A percentile compares a stretch with the other conserved stretches of the same genome.
These are phyloP conservation scores for Malthinus flaveolus DNA, from an alignment of 2,888 invertebrate species.

Conservation along the genomic window DNA sequence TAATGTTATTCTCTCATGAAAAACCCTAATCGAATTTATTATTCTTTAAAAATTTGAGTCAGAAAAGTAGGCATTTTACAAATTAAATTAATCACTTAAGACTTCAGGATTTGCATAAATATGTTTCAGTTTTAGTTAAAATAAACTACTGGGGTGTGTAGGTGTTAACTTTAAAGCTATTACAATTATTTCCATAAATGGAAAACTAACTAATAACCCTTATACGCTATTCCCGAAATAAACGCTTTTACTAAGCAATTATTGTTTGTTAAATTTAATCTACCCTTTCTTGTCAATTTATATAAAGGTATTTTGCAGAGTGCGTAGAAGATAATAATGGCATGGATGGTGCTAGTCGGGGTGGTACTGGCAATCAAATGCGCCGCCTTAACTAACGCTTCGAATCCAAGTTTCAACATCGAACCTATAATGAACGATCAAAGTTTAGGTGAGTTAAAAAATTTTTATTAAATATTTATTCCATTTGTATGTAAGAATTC, in stretches of 20 bases:
- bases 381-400: slow-evolving; percentile 28
- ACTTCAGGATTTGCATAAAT: too few species aligned
- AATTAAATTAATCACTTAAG: too few species aligned
- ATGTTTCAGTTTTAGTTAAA: too few species aligned
- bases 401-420: slow-evolving; percentile 21
- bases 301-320: slow-evolving; percentile 23
- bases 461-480: slow-evolving; percentile 1
- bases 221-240: background rate
- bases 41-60: too few species aligned
- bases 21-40: too few species aligned
- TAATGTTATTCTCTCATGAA: too few species aligned
- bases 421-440: slow-evolving; percentile 21
- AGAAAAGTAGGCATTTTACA: too few species aligned
- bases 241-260: slow-evolving; percentile 11
- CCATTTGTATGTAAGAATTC: background rate
- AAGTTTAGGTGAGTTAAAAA: slow-evolving; percentile 28
- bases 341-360: slow-evolving; percentile 37
- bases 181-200: too few species aligned
- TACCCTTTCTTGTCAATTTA: slow-evolving; percentile 11
- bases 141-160: too few species aligned
- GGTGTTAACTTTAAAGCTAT: too few species aligned
- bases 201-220: background rate
- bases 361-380: slow-evolving; percentile 37
- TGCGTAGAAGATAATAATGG: slow-evolving; percentile 33
- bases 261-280: slow-evolving; percentile 17